These are phyloP conservation scores for Hydrozoanthus tunicans DNA, from an alignment of 64 coral and sea anemone species.

Conservation along the genomic window DNA sequence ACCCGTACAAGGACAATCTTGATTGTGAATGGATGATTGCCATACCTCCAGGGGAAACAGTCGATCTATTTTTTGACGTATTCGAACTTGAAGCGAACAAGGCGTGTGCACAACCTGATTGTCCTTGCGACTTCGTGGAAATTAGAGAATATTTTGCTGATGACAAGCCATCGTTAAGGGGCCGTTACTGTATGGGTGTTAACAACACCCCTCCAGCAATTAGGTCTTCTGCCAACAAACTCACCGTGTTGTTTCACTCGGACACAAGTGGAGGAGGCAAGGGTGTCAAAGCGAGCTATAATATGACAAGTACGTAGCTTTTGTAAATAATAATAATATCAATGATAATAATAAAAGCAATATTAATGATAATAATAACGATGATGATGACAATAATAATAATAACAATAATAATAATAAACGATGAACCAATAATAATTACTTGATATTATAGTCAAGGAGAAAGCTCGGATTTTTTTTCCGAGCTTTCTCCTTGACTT, in stretches of 20 bases:
- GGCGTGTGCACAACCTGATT: neutral
- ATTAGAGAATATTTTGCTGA: constrained; percentile 45
- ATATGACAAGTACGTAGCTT: constrained; percentile 4
- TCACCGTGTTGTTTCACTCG: constrained; percentile 54
- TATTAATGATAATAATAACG: neutral
- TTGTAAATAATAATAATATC: neutral
- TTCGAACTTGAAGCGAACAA: constrained; percentile 31
- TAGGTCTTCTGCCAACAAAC: constrained; percentile 32
- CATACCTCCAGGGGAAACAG: constrained; percentile 24
- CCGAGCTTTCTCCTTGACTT: no score
- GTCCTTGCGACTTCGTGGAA: constrained; percentile 50
- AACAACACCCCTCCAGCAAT: constrained; percentile 1
- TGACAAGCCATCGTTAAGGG: neutral
- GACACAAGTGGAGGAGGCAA: neutral
- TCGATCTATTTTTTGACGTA: constrained; percentile 45
- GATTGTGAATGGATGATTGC: constrained; percentile 42
- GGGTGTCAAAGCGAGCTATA: constrained; percentile 54
- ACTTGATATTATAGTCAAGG: no score
- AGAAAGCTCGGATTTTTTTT: no score
- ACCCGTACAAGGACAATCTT: constrained; percentile 37
- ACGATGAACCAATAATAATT: no score
- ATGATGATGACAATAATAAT: neutral
- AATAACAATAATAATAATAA: neutral
- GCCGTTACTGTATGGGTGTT: constrained; percentile 16
- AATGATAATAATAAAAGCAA: neutral